Evolutionary conservation across 2,113 vertebrate genomes (phyloP), one percentile per base, ranked within the genome.

Genomic region (Ahaetulla prasina): DNA sequence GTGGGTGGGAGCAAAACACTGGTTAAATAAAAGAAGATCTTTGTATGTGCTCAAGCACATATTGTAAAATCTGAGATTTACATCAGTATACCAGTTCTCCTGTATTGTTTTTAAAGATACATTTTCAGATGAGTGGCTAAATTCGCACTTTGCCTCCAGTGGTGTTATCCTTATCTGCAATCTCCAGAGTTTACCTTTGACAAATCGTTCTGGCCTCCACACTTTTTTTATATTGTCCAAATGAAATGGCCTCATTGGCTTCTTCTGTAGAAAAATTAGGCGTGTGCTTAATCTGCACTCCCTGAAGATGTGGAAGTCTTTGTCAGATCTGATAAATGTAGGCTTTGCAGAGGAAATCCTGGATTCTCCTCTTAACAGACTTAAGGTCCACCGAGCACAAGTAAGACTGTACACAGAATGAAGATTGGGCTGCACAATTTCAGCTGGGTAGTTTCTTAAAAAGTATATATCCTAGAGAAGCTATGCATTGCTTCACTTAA

Each of bases 121-220:
- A 0, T 93, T 95, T 96, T 94, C 85, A 55, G 90, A 92, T 68
- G 93, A 90, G 95, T 93, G 91, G 94, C 91, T 85, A 93, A 88
- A 2, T 93, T 94, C 88, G 53, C 49, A 50, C 30, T 12, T 16
- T 92, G 27, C 27, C 88, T 52, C 52, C 45, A 92, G 74, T 92
- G 91, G 89, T 92, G 93, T 89, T 89, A 87, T 55, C 86, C 18
- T 23, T 6, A 92, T 90, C 89, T 90, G 5, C 22, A 91, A 93
- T 93, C 96, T 97, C 91, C 95, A 94, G 91, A 90, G 18, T 60
- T 43, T 92, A 60, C 94, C 92, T 94, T 95, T 47, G 47, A 93
- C 93, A 30, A 95, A 60, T 85, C n/a, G 30, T 54, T 45, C 89
- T 93, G 89, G 89, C 92, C 93, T 92, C 91, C 92, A 60, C 35